Evolutionary conservation across 2,888 invertebrate genomes (phyloP).

Genomic region (Cantharis lateralis): DNA sequence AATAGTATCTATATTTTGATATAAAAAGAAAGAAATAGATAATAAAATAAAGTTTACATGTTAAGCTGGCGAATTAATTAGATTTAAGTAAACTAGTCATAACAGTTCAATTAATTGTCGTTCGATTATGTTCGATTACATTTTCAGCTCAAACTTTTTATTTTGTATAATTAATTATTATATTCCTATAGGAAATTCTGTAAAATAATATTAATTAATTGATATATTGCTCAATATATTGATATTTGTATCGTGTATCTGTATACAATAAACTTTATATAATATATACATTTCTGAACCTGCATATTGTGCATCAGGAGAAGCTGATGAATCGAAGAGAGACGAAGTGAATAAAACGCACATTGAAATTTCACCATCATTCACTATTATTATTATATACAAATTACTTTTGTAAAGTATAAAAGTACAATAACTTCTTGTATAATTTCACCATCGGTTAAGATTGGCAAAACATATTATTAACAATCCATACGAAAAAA

Average conservation of each 20-base stretch:
- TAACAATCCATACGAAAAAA: neutral
- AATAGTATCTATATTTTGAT: neutral
- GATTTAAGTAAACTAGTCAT: conserved; percentile 1
- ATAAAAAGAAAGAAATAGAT: neutral
- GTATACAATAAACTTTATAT: neutral
- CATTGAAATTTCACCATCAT: neutral
- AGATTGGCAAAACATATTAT: neutral
- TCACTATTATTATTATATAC: conserved; percentile 20
- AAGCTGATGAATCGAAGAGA: too few species aligned
- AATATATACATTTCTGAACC: neutral
- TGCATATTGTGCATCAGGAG: neutral
- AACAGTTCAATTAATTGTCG: neutral
- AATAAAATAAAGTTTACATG: neutral
- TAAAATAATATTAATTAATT: neutral
- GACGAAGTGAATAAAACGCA: neutral
- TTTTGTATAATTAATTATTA: neutral
- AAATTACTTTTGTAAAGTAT: conserved; percentile 24
- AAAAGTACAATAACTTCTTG: conserved; percentile 19
- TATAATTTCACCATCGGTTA: neutral
- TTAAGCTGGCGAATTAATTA: neutral
- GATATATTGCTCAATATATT: conserved; percentile 1
- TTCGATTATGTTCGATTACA: neutral
- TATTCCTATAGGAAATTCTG: neutral
- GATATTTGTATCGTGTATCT: neutral
- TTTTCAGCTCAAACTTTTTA: neutral